Conservation (phyloP, 1,140 invertebrate species). For the Drosophila nebulosa region DNA sequence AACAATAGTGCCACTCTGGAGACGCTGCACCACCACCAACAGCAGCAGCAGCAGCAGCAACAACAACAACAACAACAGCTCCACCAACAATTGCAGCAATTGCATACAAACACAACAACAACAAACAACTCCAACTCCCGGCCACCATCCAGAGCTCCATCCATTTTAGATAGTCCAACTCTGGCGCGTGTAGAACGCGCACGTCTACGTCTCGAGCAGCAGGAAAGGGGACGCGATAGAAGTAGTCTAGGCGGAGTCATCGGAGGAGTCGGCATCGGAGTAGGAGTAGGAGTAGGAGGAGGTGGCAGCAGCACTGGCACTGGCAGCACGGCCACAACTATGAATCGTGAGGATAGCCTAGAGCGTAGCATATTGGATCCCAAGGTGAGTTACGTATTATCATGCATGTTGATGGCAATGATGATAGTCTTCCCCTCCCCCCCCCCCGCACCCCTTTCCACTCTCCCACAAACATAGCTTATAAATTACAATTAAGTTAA, state of each 20-base stretch:
- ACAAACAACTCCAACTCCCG: constrained; percentile 68
- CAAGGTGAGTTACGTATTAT: constrained; percentile 61
- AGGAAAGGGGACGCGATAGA: constrained; percentile 61
- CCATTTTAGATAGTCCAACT: constrained; percentile 83
- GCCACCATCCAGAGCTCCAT: constrained; percentile 79
- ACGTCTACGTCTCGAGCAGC: constrained; percentile 81
- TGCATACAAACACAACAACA: constrained; percentile 44
- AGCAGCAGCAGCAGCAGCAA: constrained; percentile 53
- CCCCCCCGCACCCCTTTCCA: no score
- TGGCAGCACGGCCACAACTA: constrained; percentile 65
- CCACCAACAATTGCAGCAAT: constrained; percentile 52
- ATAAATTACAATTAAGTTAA: constrained; percentile 65
- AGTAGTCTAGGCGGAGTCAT: constrained; percentile 36
- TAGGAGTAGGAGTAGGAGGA: constrained; percentile 10
- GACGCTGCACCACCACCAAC: constrained; percentile 62
- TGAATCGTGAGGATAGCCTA: constrained; percentile 77
- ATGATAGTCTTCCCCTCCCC: neutral
- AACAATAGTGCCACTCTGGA: constrained; percentile 73
- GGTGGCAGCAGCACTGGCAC: constrained; percentile 55
- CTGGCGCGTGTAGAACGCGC: constrained; percentile 83
- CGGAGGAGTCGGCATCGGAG: constrained; percentile 2
- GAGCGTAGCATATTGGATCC: constrained; percentile 78
- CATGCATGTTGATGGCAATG: neutral
- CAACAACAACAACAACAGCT: constrained; percentile 56
- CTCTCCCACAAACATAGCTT: constrained; percentile 1